Conservation (phyloP, 2,113 vertebrate species). For the Polypterus bichir region DNA sequence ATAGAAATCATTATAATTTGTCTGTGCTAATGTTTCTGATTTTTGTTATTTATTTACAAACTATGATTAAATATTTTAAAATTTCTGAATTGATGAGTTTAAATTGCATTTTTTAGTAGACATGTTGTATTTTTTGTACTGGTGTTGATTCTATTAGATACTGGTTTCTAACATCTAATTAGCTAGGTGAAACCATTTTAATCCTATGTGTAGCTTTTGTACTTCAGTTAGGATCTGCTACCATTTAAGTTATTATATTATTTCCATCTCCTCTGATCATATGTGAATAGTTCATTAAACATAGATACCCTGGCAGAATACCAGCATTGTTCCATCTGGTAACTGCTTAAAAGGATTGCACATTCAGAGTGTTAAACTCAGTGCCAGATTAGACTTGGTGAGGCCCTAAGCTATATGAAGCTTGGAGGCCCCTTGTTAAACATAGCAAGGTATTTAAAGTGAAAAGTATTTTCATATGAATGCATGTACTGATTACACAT, state of each 20-base stretch:
- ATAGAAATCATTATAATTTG: not conserved
- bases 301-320: no score
- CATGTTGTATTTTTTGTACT: not conserved
- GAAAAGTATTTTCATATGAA: no score
- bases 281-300: no score
- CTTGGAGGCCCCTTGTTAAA: no score
- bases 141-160: not conserved
- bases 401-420: no score
- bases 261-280: constrained; percentile 2
- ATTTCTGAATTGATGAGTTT: constrained; percentile 1
- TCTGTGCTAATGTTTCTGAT: not conserved
- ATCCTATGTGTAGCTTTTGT: not conserved
- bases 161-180: not conserved
- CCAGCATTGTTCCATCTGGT: no score
- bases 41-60: constrained; percentile 6
- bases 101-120: constrained; percentile 6
- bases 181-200: not conserved
- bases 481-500: no score
- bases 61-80: constrained; percentile 9
- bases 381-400: no score
- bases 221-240: not conserved
- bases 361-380: no score
- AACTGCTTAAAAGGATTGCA: no score
- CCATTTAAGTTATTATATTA: not conserved
- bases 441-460: no score